Percentiles rank a stretch among this genome's conserved stretches.
Conservation (phyloP, 2,888 invertebrate species). For the Endotricha flammealis region DNA sequence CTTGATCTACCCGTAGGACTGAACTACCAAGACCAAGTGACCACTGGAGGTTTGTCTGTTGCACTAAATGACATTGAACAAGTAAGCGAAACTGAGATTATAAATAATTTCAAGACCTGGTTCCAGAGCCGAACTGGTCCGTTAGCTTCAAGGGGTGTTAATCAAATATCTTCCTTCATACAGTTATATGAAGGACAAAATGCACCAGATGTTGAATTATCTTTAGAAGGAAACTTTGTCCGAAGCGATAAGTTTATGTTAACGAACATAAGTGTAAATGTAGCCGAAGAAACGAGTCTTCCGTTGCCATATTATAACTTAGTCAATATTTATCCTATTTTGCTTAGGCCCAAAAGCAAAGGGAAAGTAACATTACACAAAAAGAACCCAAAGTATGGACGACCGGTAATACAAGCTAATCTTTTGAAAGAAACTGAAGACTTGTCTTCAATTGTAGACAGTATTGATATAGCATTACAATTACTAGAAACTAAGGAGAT, state of each 20-base stretch:
- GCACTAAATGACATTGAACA: constrained; percentile 49
- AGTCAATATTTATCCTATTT: constrained; percentile 59
- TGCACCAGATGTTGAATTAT: constrained; percentile 63
- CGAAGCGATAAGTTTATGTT: constrained; percentile 71
- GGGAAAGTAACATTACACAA: constrained; percentile 64
- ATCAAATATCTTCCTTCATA: constrained; percentile 65
- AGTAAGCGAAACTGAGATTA: constrained; percentile 50
- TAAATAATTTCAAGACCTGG: constrained; percentile 68
- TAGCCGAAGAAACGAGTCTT: constrained; percentile 57
- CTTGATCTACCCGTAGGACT: constrained; percentile 60
- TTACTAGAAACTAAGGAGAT: constrained; percentile 66
- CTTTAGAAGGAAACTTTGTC: constrained; percentile 64
- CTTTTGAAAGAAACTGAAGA: constrained; percentile 67
- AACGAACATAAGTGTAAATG: constrained; percentile 59
- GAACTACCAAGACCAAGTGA: constrained; percentile 69
- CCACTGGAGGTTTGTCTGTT: constrained; percentile 65
- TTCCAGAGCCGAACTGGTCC: constrained; percentile 60
- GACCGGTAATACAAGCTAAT: constrained; percentile 67
- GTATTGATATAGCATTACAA: constrained; percentile 66
- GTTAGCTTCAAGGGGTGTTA: constrained; percentile 64
- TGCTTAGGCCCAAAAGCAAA: constrained; percentile 64
- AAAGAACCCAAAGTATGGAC: constrained; percentile 66
- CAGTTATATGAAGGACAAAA: constrained; percentile 63
- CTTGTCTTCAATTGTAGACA: constrained; percentile 61
- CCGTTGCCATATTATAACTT: constrained; percentile 68